Evolutionary conservation across 2,797 vertebrate genomes (phyloP).

Genomic region (Australoheros facetus): DNA sequence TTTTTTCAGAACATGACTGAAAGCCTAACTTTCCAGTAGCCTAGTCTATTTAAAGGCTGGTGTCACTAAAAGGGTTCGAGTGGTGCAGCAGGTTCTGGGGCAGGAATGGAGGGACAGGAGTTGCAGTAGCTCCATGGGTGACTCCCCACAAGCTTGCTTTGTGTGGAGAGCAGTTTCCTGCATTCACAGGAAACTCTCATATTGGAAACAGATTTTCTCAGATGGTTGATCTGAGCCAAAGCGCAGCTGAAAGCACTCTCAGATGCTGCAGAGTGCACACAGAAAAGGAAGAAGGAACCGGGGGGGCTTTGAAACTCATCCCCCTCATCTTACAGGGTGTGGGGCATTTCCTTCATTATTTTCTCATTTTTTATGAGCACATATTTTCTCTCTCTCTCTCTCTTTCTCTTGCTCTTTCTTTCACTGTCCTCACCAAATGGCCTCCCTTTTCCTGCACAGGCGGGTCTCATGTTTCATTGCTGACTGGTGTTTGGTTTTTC

Average conservation of each 20-base stretch:
- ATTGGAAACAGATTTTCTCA: constrained; percentile 89
- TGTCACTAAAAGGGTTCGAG: not conserved
- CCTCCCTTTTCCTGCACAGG: constrained; percentile 29
- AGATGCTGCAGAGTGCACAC: constrained; percentile 45
- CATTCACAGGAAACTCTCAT: constrained; percentile 83
- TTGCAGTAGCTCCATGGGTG: constrained; percentile 38
- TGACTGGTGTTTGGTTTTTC: constrained; percentile 71
- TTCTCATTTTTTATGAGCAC: constrained; percentile 55
- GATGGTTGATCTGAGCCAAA: constrained; percentile 72
- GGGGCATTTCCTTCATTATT: constrained; percentile 66
- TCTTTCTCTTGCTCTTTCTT: not conserved
- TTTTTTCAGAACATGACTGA: not conserved
- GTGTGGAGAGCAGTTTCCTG: constrained; percentile 84
- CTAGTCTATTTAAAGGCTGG: not conserved
- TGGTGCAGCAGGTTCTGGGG: constrained; percentile 26
- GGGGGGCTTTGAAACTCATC: constrained; percentile 75
- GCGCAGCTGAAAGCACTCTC: constrained; percentile 71
- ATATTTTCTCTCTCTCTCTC: constrained; percentile 39
- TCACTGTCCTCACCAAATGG: constrained; percentile 28
- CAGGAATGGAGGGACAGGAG: constrained; percentile 47
- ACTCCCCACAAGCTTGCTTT: constrained; percentile 77
- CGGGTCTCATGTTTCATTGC: constrained; percentile 67
- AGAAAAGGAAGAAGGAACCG: constrained; percentile 45
- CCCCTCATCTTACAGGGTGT: constrained; percentile 60
- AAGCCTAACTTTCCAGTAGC: constrained; percentile 3